Evolutionary conservation across 2,888 invertebrate species (phyloP), one percentile per base, ranked within the genome.

Genomic region (Bimastos eiseni): DNA sequence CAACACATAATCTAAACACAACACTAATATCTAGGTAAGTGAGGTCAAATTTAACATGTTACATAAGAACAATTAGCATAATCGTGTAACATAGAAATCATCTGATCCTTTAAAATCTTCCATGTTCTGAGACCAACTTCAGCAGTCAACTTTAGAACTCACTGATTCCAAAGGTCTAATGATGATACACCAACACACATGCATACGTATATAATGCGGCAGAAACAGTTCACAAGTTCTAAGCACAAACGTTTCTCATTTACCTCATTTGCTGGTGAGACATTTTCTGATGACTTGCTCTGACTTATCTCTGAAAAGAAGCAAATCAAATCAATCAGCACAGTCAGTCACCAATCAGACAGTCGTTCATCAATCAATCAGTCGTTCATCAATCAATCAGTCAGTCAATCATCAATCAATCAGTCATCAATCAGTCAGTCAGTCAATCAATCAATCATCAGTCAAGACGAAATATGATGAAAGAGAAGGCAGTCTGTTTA

Each of bases 271-370:
- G 70, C 70, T n/a, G 30, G 70, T 13, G 70, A 70, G 70, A 17
- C 70, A 70, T 70, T 70, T 70, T 70, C 70, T 70, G 70, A 70
- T 8, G 70, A 70, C 70, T 70, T 70, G 70, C 70, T 70, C 70
- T 8, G 70, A 70, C 70, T 70, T 70, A 70, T 70, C 70, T 70
- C 70, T 70, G n/a, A 70, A 70, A 70, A 70, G 70, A 70, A 70
- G n/a, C n/a, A 70, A 70, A 70, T 24, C 49, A 6, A 49, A 49
- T 17, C 4, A 17, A 24, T 49, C 21, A 49, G 6, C 24, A n/a
- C 24, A 49, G 6, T 49, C 24, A 49, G 24, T 44, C 5, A 44
- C 19, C 5, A 44, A 15, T 15, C 2, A 44, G 19, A 3, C 49
- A 49, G 6, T 49, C 49, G 24, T 49, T 17, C 13, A 13, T 41